These are phyloP conservation scores for Manis javanica DNA, from an alignment of 2,797 vertebrate species.

Conservation along the genomic window DNA sequence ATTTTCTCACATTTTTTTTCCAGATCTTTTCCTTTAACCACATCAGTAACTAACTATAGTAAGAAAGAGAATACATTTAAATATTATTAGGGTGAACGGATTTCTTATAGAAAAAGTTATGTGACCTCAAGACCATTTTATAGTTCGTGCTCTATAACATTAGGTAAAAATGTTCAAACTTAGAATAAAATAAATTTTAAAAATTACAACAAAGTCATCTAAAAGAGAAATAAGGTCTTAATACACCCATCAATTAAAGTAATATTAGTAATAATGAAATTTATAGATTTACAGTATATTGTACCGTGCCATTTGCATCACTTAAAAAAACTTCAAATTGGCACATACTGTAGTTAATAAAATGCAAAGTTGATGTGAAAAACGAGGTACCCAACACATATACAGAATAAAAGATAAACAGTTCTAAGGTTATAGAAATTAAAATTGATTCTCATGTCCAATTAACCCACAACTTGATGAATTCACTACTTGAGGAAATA, in stretches of 20 bases:
- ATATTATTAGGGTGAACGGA: neutral
- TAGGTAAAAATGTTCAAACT: neutral
- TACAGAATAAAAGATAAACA: neutral
- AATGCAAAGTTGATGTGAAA: neutral
- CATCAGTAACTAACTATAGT: neutral
- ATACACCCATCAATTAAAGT: neutral
- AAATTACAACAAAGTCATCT: neutral
- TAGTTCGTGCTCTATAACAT: neutral
- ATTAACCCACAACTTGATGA: constrained; percentile 17
- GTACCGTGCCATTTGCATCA: neutral
- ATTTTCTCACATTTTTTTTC: neutral
- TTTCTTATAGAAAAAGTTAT: neutral
- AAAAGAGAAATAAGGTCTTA: neutral
- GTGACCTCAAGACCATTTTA: neutral
- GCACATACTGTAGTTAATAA: neutral
- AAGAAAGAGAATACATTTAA: neutral
- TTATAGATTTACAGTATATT: neutral
- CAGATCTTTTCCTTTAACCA: neutral
- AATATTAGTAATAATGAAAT: neutral
- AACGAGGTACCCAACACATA: neutral
- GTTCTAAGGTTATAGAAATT: neutral
- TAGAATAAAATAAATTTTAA: neutral
- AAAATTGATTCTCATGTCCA: constrained; percentile 41
- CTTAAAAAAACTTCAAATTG: neutral
- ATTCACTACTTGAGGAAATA: constrained; percentile 49